A percentile compares a stretch with the other conserved stretches of the same genome.
Evolutionary conservation across 2,113 vertebrate genomes (phyloP).

Genomic region (Grammomys dolichurus): DNA sequence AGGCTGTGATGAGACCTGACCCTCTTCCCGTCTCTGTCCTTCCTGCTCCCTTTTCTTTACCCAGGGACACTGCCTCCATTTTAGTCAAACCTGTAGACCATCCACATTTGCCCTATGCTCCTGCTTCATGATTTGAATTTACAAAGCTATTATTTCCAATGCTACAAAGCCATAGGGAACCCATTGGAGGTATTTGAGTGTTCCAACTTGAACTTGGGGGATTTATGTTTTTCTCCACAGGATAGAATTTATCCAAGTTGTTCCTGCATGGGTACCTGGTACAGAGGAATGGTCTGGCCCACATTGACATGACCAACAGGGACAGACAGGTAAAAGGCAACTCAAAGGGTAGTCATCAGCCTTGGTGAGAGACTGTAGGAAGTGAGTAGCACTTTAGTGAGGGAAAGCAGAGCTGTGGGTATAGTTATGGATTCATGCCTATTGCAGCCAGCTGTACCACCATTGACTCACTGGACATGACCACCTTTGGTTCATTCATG

Average conservation of each 20-base stretch:
- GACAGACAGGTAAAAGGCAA: slow-evolving; percentile 45
- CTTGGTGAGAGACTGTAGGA: not conserved
- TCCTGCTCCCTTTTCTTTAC: not conserved
- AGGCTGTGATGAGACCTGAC: not conserved
- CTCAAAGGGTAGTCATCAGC: not conserved
- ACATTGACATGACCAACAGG: slow-evolving; percentile 9
- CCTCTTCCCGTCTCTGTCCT: not conserved
- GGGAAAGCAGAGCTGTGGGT: not conserved
- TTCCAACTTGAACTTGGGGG: slow-evolving; percentile 12
- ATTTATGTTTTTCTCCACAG: not conserved
- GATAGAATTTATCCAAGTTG: slow-evolving; percentile 12
- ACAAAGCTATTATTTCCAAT: not conserved
- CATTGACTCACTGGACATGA: not conserved
- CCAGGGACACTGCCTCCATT: not conserved
- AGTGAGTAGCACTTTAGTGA: not conserved
- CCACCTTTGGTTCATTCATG: not conserved
- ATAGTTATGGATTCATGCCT: not conserved
- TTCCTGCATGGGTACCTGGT: not conserved
- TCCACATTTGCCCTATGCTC: not conserved
- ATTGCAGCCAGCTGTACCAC: not conserved
- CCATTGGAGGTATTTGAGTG: not conserved
- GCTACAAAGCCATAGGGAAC: not conserved
- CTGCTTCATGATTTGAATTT: slow-evolving; percentile 1
- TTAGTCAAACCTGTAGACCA: not conserved
- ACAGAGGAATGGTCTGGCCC: not conserved